Evolutionary conservation across 2,797 vertebrate species (phyloP), one percentile per base, ranked within the genome.

Genomic region (Ctenosaura bakeri): DNA sequence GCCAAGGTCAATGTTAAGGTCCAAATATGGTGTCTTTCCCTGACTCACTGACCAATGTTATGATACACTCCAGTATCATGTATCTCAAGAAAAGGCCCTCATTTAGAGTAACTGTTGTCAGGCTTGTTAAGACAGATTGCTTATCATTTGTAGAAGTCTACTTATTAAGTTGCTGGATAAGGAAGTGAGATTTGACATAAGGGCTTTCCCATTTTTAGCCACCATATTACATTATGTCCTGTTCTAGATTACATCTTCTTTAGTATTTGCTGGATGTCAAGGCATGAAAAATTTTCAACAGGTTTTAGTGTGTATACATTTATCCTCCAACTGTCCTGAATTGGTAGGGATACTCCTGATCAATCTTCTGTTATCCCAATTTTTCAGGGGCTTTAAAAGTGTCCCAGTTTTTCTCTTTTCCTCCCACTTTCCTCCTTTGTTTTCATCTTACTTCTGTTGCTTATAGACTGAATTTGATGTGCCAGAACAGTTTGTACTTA

Each of bases 281-380:
- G 42, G 74, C 91, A 88, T 80, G 91, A 73, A 90, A 90, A 87
- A 90, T 77, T 84, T 89, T 85, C 88, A 90, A 89, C 93, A 89
- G 91, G 89, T 88, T 91, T 87, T 90, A 76, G 87, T 92, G 92
- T 95, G 88, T 93, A 82, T 90, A 38, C 32, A 64, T 10, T 38
- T 9, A 42, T 26, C 35, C 1, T 26, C 64, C 24, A 29, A 66
- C 24, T 29, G 64, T 26, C 64, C 64, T 29, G 26, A 66, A 66
- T 26, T 66, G 64, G 24, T 24, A 66, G 64, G 64, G 26, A 66
- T 9, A 26, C 24, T 66, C 66, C 66, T 12, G 9, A 12, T 69
- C 32, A 69, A 69, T 29, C 26, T 7, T 66, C 66, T 69, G 26
- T 69, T 24, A 12, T 26, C 26, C 26, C 66, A 69, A 3, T 69